Evolutionary conservation across 2,113 vertebrate genomes (phyloP).

Genomic region (Silurus meridionalis): DNA sequence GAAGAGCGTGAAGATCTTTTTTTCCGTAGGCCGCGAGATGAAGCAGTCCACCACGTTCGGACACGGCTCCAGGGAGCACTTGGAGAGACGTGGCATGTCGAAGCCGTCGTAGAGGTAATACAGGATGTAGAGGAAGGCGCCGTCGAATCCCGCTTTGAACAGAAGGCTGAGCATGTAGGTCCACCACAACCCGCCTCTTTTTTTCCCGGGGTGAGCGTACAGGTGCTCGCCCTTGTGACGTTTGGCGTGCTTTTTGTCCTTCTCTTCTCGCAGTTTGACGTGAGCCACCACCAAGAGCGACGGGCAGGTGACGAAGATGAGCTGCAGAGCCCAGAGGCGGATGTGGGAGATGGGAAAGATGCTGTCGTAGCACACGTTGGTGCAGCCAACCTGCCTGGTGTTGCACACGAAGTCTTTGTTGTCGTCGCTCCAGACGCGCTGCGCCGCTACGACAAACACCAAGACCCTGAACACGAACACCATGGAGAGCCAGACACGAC

Average conservation of each 20-base stretch:
- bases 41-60: constrained; percentile 81
- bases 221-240: constrained; percentile 60
- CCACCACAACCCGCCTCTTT: constrained; percentile 83
- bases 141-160: constrained; percentile 82
- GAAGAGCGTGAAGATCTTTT: constrained; percentile 94
- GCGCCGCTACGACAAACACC: constrained; percentile 91
- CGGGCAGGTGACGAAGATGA: constrained; percentile 80
- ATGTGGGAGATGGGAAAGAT: constrained; percentile 87
- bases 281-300: constrained; percentile 92
- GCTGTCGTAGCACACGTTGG: constrained; percentile 88
- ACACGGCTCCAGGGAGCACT: constrained; percentile 80
- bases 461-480: constrained; percentile 91
- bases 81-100: constrained; percentile 81
- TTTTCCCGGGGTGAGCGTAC: constrained; percentile 83
- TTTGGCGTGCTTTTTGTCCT: constrained; percentile 70
- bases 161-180: constrained; percentile 82
- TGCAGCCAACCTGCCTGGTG: constrained; percentile 83
- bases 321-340: constrained; percentile 76
- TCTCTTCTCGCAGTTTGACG: constrained; percentile 84
- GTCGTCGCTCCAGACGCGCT: constrained; percentile 90
- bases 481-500: constrained; percentile 92
- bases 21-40: constrained; percentile 90
- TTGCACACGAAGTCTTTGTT: constrained; percentile 94
- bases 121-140: constrained; percentile 82
- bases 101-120: constrained; percentile 81